phyloP scores from a whole-genome alignment of 2,888 invertebrate species.

The Lepidonotus clava region DNA sequence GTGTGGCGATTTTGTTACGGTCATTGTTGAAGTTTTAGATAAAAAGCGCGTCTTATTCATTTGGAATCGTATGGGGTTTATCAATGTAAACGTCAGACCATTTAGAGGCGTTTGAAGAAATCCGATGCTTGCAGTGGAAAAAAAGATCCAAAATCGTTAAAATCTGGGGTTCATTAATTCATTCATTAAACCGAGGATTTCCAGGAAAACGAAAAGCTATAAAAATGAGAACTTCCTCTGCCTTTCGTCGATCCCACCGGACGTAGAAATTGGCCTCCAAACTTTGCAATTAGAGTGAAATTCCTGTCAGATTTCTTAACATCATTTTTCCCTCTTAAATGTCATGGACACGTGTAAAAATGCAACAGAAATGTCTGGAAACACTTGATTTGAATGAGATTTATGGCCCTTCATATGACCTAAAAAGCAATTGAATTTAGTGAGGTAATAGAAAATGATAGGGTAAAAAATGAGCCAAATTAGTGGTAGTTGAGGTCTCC shows the following conservation, averaged over 20 bases:
- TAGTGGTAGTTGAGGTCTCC: not conserved
- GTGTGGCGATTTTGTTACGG: too few species aligned
- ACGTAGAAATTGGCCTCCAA: not conserved
- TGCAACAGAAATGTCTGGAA: not conserved
- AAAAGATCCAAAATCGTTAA: not conserved
- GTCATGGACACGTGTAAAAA: not conserved
- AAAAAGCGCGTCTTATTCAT: too few species aligned
- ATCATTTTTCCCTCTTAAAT: not conserved
- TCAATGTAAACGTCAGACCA: too few species aligned
- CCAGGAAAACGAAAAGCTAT: not conserved
- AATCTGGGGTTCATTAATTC: not conserved
- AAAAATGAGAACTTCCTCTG: not conserved
- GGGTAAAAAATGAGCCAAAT: not conserved
- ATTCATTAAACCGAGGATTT: not conserved
- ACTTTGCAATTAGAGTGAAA: not conserved
- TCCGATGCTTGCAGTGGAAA: not conserved
- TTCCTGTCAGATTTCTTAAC: not conserved
- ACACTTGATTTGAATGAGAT: conserved; percentile 9
- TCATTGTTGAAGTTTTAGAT: too few species aligned
- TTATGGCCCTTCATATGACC: not conserved
- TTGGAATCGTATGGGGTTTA: too few species aligned
- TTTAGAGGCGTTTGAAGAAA: not conserved
- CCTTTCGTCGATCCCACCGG: not conserved
- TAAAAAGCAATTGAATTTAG: not conserved
- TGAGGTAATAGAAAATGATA: not conserved